phyloP scores from a whole-genome alignment of 2,888 invertebrate species.

The Anarsia innoxiella region DNA sequence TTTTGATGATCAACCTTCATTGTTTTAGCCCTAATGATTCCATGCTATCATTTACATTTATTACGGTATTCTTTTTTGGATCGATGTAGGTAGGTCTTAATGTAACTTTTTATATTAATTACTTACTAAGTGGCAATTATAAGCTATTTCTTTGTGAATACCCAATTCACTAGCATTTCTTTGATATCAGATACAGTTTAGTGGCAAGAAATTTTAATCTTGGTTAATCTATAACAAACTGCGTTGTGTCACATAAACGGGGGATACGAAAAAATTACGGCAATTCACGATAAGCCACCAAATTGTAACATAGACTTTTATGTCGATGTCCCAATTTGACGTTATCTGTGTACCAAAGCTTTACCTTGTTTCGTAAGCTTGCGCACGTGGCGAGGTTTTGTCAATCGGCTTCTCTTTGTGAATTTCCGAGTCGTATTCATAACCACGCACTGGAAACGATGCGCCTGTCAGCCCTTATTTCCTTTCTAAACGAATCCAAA shows the following conservation, averaged over 20 bases:
- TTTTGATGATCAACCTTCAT: conserved; percentile 49
- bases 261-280: conserved; percentile 15
- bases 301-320: conserved; percentile 21
- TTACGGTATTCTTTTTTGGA: conserved; percentile 15
- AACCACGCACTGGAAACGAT: conserved; percentile 13
- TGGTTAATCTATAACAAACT: no score
- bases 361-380: conserved; percentile 33
- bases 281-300: conserved; percentile 25
- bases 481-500: conserved; percentile 24
- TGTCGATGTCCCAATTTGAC: conserved; percentile 36
- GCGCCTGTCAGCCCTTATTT: conserved; percentile 8
- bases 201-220: no score
- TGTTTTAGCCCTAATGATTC: conserved; percentile 38
- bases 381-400: conserved; percentile 23
- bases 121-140: not conserved
- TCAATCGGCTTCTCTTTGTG: conserved; percentile 14
- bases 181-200: no score
- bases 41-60: conserved; percentile 18
- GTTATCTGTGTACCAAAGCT: conserved; percentile 37
- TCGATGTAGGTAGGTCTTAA: not conserved
- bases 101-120: not conserved
- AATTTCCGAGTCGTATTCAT: conserved; percentile 19
- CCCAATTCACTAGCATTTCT: no score
- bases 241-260: conserved; percentile 3
- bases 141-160: no score